Percentiles rank a stretch among this genome's conserved stretches.
Evolutionary conservation across 1,140 invertebrate genomes (phyloP).

Genomic region (Rhopalosiphum maidis): DNA sequence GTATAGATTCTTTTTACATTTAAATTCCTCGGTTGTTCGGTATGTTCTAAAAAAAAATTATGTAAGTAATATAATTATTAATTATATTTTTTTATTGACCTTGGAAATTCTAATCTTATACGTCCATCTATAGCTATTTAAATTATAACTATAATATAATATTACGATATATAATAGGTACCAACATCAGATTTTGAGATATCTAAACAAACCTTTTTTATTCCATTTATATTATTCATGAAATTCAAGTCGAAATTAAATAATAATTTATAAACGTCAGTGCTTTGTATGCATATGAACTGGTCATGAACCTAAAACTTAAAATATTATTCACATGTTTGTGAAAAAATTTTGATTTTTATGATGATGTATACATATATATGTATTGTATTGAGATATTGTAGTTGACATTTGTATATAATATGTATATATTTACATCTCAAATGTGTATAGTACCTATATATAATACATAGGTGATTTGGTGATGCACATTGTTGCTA

Average conservation of each 20-base stretch:
- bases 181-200: background rate
- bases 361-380: background rate
- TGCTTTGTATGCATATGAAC: too few relatives aligned
- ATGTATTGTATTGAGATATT: background rate
- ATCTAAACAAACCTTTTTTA: background rate
- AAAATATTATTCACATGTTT: background rate
- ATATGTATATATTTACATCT: background rate
- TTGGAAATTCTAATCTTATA: background rate
- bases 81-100: background rate
- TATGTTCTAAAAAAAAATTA: background rate
- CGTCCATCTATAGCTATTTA: background rate
- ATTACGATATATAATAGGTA: background rate
- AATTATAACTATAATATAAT: background rate
- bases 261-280: too few relatives aligned
- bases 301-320: too few relatives aligned
- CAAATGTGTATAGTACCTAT: background rate
- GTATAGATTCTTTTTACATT: background rate
- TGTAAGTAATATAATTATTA: background rate
- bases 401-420: background rate
- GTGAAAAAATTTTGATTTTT: background rate
- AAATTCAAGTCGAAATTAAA: too few relatives aligned
- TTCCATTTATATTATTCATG: background rate
- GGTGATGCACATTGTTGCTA: background rate
- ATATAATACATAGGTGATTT: too few relatives aligned
- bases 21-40: background rate